phyloP scores from a whole-genome alignment of 2,113 vertebrate genomes.

The Rattus rattus region DNA sequence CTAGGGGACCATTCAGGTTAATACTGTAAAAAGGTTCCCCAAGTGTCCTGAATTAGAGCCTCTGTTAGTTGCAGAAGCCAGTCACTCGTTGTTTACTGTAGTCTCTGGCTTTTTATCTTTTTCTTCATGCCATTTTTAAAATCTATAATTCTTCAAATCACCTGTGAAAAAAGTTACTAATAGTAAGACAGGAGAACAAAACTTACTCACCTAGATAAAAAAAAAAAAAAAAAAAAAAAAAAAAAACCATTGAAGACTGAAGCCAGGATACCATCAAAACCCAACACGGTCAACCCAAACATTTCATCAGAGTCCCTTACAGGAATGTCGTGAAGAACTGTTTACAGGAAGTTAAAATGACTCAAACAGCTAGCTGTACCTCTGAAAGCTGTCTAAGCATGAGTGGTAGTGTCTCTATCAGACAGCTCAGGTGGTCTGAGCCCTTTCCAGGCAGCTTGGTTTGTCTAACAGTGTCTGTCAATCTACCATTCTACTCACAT shows the following conservation, averaged over 20 bases:
- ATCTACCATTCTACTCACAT: not conserved
- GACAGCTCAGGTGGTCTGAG: not conserved
- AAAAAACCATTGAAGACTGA: not conserved
- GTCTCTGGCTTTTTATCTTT: not conserved
- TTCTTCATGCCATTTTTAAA: not conserved
- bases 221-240: no score
- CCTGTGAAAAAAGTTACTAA: not conserved
- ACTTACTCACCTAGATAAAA: not conserved
- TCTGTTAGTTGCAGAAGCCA: not conserved
- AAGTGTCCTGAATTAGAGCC: not conserved
- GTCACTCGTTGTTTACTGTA: not conserved
- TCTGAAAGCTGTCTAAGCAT: not conserved
- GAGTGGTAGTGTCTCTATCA: not conserved
- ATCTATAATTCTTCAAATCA: not conserved
- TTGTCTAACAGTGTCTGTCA: not conserved
- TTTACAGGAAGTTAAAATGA: not conserved
- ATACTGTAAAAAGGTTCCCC: no score
- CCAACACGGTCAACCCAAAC: not conserved
- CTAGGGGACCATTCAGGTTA: not conserved
- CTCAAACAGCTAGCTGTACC: not conserved
- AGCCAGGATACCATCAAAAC: not conserved
- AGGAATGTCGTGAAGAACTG: not conserved
- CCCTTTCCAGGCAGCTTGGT: not conserved
- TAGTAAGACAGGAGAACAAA: not conserved
- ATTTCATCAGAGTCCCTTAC: not conserved